Percentiles rank a stretch among this genome's conserved stretches.
These are phyloP conservation scores for Epistrophe grossulariae DNA, from an alignment of 2,888 invertebrate species.

Conservation along the genomic window DNA sequence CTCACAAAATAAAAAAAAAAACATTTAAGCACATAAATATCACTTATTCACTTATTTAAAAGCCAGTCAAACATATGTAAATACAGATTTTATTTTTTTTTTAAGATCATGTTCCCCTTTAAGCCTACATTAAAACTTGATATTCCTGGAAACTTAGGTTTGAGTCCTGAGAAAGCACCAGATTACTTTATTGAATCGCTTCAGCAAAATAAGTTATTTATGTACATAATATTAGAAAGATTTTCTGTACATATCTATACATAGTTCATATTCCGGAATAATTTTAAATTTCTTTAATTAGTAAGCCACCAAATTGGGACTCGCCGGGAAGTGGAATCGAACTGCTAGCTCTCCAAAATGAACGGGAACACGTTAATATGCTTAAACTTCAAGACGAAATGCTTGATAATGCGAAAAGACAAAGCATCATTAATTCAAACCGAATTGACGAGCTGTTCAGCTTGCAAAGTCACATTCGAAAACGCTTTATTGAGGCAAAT, in stretches of 20 bases:
- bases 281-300: constrained; percentile 53
- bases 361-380: constrained; percentile 80
- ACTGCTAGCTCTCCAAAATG: constrained; percentile 74
- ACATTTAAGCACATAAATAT: background rate
- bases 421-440: constrained; percentile 78
- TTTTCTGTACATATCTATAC: background rate
- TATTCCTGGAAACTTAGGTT: constrained; percentile 74
- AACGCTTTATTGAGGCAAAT: constrained; percentile 82
- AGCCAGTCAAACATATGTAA: no score
- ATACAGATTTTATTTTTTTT: background rate
- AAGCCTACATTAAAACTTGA: constrained; percentile 54
- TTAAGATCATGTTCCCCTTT: background rate
- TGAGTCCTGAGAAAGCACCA: constrained; percentile 75
- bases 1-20: no score
- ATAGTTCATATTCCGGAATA: background rate
- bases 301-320: constrained; percentile 83
- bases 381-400: constrained; percentile 80
- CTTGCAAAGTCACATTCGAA: constrained; percentile 80
- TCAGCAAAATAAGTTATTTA: constrained; percentile 71
- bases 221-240: constrained; percentile 61
- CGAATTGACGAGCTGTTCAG: constrained; percentile 80
- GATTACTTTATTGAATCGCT: constrained; percentile 76
- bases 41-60: background rate
- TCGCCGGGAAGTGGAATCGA: constrained; percentile 79
- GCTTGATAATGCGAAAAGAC: constrained; percentile 76